Conservation (phyloP, 2,888 invertebrate species). For the Hypomecis atomaria region DNA sequence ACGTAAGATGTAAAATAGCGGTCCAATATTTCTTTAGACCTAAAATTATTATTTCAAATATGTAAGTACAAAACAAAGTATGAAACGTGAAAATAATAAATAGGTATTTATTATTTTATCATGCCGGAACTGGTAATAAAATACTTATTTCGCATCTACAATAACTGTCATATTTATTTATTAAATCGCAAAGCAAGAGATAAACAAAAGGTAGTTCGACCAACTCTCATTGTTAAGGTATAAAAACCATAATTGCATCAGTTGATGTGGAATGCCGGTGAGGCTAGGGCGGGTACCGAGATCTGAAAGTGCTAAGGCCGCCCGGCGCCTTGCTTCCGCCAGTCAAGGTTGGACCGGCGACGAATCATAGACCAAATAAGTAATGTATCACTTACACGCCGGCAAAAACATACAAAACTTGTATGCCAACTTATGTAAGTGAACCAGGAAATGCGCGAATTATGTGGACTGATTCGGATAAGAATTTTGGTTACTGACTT, state of each 20-base stretch:
- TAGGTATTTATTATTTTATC: no score
- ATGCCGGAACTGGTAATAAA: neutral
- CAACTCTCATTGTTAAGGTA: constrained; percentile 1
- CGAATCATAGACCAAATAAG: constrained; percentile 32
- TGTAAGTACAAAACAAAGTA: no score
- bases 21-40: no score
- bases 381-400: constrained; percentile 12
- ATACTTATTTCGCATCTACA: neutral
- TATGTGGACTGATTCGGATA: neutral
- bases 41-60: no score
- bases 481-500: neutral
- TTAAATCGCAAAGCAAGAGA: neutral
- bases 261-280: constrained; percentile 39
- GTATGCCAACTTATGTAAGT: constrained; percentile 12
- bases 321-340: constrained; percentile 70
- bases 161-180: neutral
- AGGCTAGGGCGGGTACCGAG: constrained; percentile 53
- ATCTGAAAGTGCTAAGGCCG: constrained; percentile 74
- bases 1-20: no score
- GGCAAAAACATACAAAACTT: constrained; percentile 13
- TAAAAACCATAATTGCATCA: constrained; percentile 24
- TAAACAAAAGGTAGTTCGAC: neutral
- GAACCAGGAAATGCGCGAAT: constrained; percentile 14
- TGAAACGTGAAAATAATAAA: no score
- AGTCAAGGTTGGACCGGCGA: constrained; percentile 64